A percentile compares a stretch with the other conserved stretches of the same genome.
These are phyloP conservation scores for Enteromius afrohamiltoni DNA, from an alignment of 2,797 vertebrate genomes.

Conservation along the genomic window DNA sequence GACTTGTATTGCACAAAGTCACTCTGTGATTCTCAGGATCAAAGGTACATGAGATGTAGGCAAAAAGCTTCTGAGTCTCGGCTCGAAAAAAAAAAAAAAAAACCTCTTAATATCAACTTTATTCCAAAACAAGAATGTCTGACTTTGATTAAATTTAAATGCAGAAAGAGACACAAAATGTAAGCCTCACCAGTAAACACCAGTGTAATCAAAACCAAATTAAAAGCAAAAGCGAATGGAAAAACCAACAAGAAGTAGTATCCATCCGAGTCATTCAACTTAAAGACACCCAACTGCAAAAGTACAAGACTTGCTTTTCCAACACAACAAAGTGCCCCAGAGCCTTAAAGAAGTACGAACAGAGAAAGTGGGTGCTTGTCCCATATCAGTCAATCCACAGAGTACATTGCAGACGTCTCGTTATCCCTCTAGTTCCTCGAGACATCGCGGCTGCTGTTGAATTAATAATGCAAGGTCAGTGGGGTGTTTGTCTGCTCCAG, in stretches of 20 bases:
- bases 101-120: neutral
- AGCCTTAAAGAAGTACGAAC: neutral
- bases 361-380: neutral
- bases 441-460: neutral
- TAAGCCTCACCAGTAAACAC: neutral
- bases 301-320: slow-evolving; percentile 9
- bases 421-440: slow-evolving; percentile 2
- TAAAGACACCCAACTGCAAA: slow-evolving; percentile 6
- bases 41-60: slow-evolving; percentile 24
- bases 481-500: neutral
- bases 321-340: slow-evolving; percentile 16
- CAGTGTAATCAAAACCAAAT: neutral
- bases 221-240: neutral
- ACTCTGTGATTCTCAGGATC: slow-evolving; percentile 12
- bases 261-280: slow-evolving; percentile 24
- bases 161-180: neutral
- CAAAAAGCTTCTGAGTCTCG: neutral
- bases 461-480: slow-evolving; percentile 43
- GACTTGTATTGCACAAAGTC: slow-evolving; percentile 40
- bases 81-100: neutral
- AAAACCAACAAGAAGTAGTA: neutral
- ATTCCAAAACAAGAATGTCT: neutral
- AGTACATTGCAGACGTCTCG: neutral
- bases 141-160: neutral
- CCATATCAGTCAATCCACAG: slow-evolving; percentile 2